Conservation (phyloP, 2,113 vertebrate species). For the Syngnathoides biaculeatus region DNA sequence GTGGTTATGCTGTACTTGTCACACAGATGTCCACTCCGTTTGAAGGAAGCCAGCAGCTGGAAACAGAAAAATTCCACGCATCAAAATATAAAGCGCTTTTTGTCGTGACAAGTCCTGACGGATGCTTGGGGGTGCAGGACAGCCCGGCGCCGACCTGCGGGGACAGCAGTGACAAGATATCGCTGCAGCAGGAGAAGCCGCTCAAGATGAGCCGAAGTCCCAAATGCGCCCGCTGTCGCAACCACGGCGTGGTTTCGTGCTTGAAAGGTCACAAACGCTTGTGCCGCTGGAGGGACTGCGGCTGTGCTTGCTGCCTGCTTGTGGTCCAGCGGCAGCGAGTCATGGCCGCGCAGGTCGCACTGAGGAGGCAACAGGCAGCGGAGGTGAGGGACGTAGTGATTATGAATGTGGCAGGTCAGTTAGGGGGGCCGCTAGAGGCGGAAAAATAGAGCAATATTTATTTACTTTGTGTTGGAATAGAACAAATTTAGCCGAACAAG, state of each 20-base stretch:
- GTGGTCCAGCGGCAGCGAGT: slow-evolving; percentile 79
- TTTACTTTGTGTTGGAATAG: too few species aligned
- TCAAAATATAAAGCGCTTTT: slow-evolving; percentile 48
- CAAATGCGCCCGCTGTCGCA: slow-evolving; percentile 79
- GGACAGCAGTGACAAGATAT: slow-evolving; percentile 21
- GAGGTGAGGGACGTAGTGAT: slow-evolving; percentile 60
- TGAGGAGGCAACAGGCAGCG: slow-evolving; percentile 75
- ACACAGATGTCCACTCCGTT: slow-evolving; percentile 68
- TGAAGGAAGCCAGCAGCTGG: slow-evolving; percentile 53
- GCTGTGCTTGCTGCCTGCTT: slow-evolving; percentile 76
- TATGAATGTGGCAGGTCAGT: slow-evolving; percentile 34
- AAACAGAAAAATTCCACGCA: slow-evolving; percentile 33
- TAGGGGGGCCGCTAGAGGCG: too few species aligned
- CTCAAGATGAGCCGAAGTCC: slow-evolving; percentile 74
- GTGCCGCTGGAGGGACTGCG: slow-evolving; percentile 80
- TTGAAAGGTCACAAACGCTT: slow-evolving; percentile 79
- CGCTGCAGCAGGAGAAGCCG: slow-evolving; percentile 38
- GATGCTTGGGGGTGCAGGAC: slow-evolving; percentile 21
- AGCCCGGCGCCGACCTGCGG: slow-evolving; percentile 12
- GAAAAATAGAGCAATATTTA: neutral
- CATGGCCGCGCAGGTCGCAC: slow-evolving; percentile 81
- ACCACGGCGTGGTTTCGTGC: slow-evolving; percentile 79
- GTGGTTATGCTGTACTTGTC: slow-evolving; percentile 8
- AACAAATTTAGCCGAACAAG: too few species aligned
- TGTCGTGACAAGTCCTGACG: slow-evolving; percentile 66